Percentiles rank a stretch among this genome's conserved stretches.
phyloP scores from a whole-genome alignment of 2,888 invertebrate species.

The Iphiclides podalirius region DNA sequence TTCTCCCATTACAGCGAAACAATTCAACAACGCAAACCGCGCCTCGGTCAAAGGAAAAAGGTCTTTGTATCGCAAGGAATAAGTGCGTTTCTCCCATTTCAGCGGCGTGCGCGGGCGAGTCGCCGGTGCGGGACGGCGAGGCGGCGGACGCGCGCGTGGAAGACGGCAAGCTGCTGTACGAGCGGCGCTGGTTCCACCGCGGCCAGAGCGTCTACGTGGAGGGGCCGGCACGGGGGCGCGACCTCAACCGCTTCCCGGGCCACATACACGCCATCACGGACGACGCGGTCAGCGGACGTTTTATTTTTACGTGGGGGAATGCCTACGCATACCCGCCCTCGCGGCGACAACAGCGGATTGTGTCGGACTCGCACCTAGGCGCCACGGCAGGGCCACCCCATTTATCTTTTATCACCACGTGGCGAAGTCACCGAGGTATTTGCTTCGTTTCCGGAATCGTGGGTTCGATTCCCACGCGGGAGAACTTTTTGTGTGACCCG shows the following conservation, averaged over 20 bases:
- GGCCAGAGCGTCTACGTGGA: constrained; percentile 96
- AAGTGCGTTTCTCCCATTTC: too few relatives aligned
- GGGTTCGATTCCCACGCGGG: too few relatives aligned
- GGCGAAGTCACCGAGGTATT: too few relatives aligned
- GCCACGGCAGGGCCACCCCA: too few relatives aligned
- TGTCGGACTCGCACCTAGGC: background rate
- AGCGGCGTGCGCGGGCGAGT: constrained; percentile 55
- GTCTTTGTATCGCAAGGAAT: too few relatives aligned
- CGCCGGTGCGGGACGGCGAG: constrained; percentile 57
- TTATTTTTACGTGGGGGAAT: background rate
- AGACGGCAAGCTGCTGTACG: constrained; percentile 95
- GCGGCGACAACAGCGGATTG: constrained; percentile 14
- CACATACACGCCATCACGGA: constrained; percentile 95
- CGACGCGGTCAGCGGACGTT: constrained; percentile 85
- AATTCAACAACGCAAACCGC: too few relatives aligned
- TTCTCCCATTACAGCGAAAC: too few relatives aligned
- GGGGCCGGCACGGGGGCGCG: constrained; percentile 88
- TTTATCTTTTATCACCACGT: too few relatives aligned
- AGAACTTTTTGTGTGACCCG: too few relatives aligned
- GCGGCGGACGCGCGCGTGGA: constrained; percentile 92
- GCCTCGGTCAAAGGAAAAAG: too few relatives aligned
- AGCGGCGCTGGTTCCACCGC: constrained; percentile 96
- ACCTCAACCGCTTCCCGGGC: constrained; percentile 90
- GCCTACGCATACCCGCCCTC: too few relatives aligned
- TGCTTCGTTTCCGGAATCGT: too few relatives aligned